Conservation (phyloP, 1,140 invertebrate species). For the Littorina saxatilis region DNA sequence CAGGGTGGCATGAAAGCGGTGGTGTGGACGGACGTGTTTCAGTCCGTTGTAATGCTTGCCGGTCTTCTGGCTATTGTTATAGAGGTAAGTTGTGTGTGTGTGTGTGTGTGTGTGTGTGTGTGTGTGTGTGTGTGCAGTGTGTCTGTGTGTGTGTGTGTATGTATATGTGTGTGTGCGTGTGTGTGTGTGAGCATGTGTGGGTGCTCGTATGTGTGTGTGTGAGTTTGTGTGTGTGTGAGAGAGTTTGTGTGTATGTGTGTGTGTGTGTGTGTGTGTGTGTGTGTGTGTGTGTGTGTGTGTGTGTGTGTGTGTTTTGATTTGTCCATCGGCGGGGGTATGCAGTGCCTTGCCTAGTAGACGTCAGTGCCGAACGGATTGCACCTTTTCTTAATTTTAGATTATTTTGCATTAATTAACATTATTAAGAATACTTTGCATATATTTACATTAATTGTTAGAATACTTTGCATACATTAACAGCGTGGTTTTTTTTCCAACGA, state of each 20-base stretch:
- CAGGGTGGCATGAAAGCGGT: conserved; percentile 96
- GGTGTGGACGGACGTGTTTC: conserved; percentile 91
- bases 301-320: neutral
- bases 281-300: neutral
- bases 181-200: neutral
- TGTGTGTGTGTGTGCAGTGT: neutral
- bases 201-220: neutral
- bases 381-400: too few relatives aligned
- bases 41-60: conserved; percentile 89
- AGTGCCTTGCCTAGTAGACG: too few relatives aligned
- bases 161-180: neutral
- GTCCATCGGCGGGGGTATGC: too few relatives aligned
- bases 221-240: neutral
- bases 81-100: conserved; percentile 72
- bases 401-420: too few relatives aligned
- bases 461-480: too few relatives aligned
- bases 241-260: conserved; percentile 8
- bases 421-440: too few relatives aligned
- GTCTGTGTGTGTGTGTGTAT: neutral
- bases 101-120: conserved; percentile 4
- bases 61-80: conserved; percentile 87
- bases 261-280: conserved; percentile 7
- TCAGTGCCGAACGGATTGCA: too few relatives aligned
- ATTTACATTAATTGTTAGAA: too few relatives aligned
- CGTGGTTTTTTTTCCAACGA: conserved; percentile 4